These are phyloP conservation scores for Drosophila lowei DNA, from an alignment of 1,140 invertebrate species.

Conservation along the genomic window DNA sequence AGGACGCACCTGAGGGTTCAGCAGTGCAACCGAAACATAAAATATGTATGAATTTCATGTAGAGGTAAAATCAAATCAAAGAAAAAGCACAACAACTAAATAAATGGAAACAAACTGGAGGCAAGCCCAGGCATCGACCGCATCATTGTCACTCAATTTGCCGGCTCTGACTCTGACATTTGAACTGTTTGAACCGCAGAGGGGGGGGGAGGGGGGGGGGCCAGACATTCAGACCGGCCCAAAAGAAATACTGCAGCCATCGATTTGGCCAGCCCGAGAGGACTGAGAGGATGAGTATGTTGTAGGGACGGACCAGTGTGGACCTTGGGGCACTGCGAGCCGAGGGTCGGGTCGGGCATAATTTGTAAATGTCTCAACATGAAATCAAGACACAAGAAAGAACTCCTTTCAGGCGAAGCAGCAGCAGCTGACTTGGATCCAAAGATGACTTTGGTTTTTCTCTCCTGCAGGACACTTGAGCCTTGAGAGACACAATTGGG, in stretches of 20 bases:
- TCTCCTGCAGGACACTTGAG: background rate
- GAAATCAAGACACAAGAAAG: constrained; percentile 50
- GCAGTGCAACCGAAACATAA: too few species aligned
- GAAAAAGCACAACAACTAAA: background rate
- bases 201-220: background rate
- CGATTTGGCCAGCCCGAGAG: constrained; percentile 34
- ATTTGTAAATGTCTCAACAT: constrained; percentile 72
- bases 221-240: constrained; percentile 22
- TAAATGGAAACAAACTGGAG: constrained; percentile 5
- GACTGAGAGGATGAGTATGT: background rate
- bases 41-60: background rate
- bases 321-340: constrained; percentile 11
- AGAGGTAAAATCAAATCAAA: constrained; percentile 8
- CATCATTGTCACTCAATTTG: constrained; percentile 73
- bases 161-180: constrained; percentile 38
- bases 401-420: constrained; percentile 10
- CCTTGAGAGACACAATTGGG: constrained; percentile 54
- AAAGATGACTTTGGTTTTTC: constrained; percentile 30
- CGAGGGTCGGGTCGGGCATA: constrained; percentile 29
- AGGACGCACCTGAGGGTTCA: too few species aligned
- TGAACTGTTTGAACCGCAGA: constrained; percentile 53
- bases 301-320: constrained; percentile 14
- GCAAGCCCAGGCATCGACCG: constrained; percentile 30
- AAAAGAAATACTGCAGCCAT: constrained; percentile 33
- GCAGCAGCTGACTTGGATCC: constrained; percentile 37